Conservation (phyloP, 2,888 invertebrate species). For the Pristionchus entomophagus region DNA sequence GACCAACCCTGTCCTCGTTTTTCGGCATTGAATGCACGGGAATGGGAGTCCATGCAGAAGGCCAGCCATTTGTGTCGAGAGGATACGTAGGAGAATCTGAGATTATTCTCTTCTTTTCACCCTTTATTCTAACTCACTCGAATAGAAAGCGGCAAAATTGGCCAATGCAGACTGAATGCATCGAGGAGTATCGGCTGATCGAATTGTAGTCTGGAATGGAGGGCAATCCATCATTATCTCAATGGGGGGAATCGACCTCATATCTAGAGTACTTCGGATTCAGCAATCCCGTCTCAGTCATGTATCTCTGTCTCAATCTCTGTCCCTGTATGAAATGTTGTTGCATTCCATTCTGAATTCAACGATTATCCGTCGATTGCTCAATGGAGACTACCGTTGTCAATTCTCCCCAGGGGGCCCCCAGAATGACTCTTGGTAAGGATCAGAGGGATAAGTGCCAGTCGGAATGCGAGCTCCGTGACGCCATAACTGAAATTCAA, state of each 20-base stretch:
- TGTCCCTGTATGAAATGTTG: slow-evolving; percentile 38
- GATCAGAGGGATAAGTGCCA: slow-evolving; percentile 55
- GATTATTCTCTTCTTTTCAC: not conserved
- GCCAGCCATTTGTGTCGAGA: not conserved
- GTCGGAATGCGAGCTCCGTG: slow-evolving; percentile 68
- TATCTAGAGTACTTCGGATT: slow-evolving; percentile 17
- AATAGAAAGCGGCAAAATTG: slow-evolving; percentile 42
- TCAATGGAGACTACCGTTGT: slow-evolving; percentile 51
- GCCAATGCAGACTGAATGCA: not conserved
- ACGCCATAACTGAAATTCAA: slow-evolving; percentile 63
- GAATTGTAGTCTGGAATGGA: slow-evolving; percentile 2
- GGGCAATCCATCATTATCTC: not conserved
- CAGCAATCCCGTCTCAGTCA: not conserved
- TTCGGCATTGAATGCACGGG: slow-evolving; percentile 42
- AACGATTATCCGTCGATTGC: not conserved
- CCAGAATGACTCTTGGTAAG: slow-evolving; percentile 52
- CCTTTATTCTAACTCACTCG: not conserved
- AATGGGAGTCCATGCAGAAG: slow-evolving; percentile 31
- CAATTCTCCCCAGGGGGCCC: slow-evolving; percentile 59
- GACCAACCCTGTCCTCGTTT: slow-evolving; percentile 10
- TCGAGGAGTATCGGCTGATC: slow-evolving; percentile 1
- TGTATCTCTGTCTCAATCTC: slow-evolving; percentile 25
- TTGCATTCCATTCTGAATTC: slow-evolving; percentile 25
- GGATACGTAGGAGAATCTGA: slow-evolving; percentile 39
- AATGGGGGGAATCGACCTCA: not conserved